phyloP scores from a whole-genome alignment of 35 echinoderm and acorn worm species.

The Heliocidaris tuberculata region DNA sequence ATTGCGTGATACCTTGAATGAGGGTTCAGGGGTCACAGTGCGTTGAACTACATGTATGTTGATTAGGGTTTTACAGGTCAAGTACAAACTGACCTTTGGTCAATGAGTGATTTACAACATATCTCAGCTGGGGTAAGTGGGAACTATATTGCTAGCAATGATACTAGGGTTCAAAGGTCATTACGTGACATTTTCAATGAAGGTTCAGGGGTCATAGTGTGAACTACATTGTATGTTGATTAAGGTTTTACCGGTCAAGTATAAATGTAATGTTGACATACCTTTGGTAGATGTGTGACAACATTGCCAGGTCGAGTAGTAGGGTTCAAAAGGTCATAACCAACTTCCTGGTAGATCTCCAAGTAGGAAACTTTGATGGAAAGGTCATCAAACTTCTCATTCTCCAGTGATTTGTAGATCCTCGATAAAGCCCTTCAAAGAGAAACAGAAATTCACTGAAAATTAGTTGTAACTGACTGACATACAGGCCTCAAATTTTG shows the following conservation, averaged over 20 bases:
- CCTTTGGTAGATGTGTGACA: conserved; percentile 67
- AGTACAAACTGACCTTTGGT: too few relatives aligned
- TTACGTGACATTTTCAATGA: too few relatives aligned
- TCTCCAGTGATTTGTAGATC: conserved; percentile 56
- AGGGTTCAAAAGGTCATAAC: conserved; percentile 67
- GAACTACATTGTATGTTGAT: neutral
- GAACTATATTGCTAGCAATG: too few relatives aligned
- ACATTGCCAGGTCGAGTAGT: conserved; percentile 50
- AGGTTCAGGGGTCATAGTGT: neutral
- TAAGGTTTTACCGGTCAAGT: neutral
- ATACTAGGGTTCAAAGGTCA: too few relatives aligned
- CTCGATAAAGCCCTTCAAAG: conserved; percentile 48
- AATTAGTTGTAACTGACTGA: too few relatives aligned
- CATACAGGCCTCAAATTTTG: too few relatives aligned
- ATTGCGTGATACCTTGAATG: too few relatives aligned
- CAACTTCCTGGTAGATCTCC: conserved; percentile 70
- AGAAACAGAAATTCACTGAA: neutral
- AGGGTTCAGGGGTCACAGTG: too few relatives aligned
- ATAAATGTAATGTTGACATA: neutral
- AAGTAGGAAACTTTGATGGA: conserved; percentile 58
- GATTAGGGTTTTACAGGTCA: neutral
- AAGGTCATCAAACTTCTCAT: conserved; percentile 3
- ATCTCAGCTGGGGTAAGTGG: too few relatives aligned
- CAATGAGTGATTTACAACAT: too few relatives aligned
- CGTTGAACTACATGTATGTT: neutral